These are phyloP conservation scores for Marronus borbonicus DNA, from an alignment of 2,888 invertebrate species.

Conservation along the genomic window DNA sequence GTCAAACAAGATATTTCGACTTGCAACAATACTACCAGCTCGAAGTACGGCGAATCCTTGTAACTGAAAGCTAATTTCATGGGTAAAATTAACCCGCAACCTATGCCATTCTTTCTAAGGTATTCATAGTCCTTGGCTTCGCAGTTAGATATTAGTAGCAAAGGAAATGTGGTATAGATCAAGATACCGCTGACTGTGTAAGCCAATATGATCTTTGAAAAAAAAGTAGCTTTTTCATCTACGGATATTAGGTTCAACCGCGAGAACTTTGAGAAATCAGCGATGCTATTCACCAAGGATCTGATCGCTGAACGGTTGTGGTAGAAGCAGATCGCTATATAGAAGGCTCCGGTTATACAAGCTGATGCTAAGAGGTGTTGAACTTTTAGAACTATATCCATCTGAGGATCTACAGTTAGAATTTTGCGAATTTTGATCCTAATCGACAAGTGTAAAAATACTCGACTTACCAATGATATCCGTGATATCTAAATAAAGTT, in stretches of 20 bases:
- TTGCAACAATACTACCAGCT: constrained; percentile 59
- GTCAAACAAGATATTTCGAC: constrained; percentile 59
- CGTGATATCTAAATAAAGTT: neutral
- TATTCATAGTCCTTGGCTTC: constrained; percentile 46
- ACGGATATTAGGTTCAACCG: constrained; percentile 52
- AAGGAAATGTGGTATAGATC: constrained; percentile 59
- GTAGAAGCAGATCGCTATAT: constrained; percentile 60
- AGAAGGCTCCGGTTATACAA: constrained; percentile 59
- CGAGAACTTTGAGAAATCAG: constrained; percentile 47
- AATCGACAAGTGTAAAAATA: neutral
- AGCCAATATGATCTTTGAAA: constrained; percentile 58
- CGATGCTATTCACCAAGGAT: constrained; percentile 45
- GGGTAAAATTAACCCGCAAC: constrained; percentile 59
- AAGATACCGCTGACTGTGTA: constrained; percentile 59
- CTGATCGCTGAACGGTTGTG: constrained; percentile 55
- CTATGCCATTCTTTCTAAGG: constrained; percentile 57
- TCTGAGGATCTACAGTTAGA: constrained; percentile 18
- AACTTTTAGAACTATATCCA: constrained; percentile 46
- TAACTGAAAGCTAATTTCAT: constrained; percentile 57
- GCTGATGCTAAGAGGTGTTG: constrained; percentile 58
- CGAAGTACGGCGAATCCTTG: constrained; percentile 57
- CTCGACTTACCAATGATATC: constrained; percentile 27
- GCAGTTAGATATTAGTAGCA: constrained; percentile 55
- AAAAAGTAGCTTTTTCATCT: constrained; percentile 57
- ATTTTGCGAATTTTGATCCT: neutral